These are phyloP conservation scores for Riparia riparia DNA, from an alignment of 2,113 vertebrate genomes.

Conservation along the genomic window DNA sequence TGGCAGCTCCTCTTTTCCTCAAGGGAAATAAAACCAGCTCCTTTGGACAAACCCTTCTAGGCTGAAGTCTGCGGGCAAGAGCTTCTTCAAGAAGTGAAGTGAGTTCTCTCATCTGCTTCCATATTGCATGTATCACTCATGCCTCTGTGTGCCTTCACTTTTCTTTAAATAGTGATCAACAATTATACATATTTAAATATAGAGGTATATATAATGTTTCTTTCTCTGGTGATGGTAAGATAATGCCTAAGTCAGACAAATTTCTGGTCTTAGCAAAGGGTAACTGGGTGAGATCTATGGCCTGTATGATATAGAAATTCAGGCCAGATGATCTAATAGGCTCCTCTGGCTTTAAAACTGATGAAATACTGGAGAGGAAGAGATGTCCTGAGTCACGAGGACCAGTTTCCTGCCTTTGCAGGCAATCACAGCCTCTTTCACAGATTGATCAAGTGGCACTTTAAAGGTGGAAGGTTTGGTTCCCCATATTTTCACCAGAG, in stretches of 20 bases:
- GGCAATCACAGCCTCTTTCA: background rate
- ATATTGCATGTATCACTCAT: background rate
- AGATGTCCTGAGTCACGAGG: fast-evolving
- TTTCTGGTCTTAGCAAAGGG: background rate
- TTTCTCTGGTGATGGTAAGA: background rate
- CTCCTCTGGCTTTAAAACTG: background rate
- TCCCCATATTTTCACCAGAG: background rate
- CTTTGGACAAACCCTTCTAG: background rate
- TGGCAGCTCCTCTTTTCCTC: background rate
- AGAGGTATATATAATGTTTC: background rate
- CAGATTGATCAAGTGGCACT: background rate
- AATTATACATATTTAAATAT: background rate
- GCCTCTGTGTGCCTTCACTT: background rate
- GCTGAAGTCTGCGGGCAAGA: background rate
- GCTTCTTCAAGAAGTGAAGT: background rate
- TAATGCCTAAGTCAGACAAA: background rate
- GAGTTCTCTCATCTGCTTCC: background rate
- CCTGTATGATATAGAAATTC: background rate
- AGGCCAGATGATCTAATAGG: background rate
- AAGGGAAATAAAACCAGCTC: background rate
- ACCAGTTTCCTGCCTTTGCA: background rate
- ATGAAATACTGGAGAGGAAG: background rate
- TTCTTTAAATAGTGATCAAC: background rate
- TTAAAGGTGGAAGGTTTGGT: background rate
- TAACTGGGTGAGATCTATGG: background rate